These are phyloP conservation scores for Muscicapa striata DNA, from an alignment of 2,797 vertebrate genomes.

Conservation along the genomic window DNA sequence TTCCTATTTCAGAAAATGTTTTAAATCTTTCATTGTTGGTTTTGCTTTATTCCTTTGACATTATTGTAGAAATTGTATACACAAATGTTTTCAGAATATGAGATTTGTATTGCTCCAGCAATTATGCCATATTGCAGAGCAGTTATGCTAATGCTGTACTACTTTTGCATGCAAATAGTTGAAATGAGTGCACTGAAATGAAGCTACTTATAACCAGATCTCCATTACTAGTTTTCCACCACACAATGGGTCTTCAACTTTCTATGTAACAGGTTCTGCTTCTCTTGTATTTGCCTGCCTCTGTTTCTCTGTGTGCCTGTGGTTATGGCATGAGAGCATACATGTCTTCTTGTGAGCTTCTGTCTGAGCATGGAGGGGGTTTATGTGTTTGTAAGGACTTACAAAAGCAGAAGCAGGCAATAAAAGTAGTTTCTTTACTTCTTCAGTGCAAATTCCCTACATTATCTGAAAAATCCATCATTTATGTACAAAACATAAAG, in stretches of 20 bases:
- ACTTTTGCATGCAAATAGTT: constrained; percentile 61
- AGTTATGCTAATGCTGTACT: constrained; percentile 60
- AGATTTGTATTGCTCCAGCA: constrained; percentile 15
- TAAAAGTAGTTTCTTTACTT: neutral
- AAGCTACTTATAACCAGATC: neutral
- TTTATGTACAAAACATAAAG: neutral
- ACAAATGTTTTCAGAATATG: neutral
- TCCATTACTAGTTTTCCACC: neutral
- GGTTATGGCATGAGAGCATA: neutral
- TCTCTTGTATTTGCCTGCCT: neutral
- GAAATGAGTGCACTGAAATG: constrained; percentile 13
- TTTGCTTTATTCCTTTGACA: constrained; percentile 1
- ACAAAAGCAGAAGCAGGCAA: neutral
- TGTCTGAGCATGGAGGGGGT: rapidly evolving
- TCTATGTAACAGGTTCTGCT: neutral
- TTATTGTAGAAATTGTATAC: constrained; percentile 9
- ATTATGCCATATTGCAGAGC: constrained; percentile 51
- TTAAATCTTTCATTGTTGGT: neutral
- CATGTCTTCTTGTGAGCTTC: neutral
- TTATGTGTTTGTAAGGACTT: neutral
- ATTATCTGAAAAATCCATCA: neutral
- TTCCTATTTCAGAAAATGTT: neutral
- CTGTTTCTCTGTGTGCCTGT: neutral
- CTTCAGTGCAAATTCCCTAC: neutral
- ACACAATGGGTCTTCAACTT: neutral